Conservation (phyloP, 2,797 vertebrate species). For the Gorsachius magnificus region DNA sequence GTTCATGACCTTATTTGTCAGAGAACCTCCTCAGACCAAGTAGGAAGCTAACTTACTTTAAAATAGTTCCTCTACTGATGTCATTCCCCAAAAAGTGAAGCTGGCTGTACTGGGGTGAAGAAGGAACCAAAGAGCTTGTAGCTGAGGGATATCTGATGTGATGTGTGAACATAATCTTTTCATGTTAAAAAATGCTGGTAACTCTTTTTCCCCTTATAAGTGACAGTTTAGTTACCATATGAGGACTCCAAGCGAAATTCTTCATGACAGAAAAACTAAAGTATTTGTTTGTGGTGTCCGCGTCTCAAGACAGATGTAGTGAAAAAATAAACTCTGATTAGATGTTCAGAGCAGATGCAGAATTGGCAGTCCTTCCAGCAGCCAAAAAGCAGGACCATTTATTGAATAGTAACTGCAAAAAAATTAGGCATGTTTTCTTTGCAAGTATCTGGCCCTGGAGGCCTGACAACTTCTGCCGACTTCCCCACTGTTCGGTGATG, state of each 20-base stretch:
- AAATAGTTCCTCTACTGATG: not conserved
- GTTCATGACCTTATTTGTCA: not conserved
- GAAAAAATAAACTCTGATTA: slow-evolving; percentile 31
- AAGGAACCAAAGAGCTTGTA: not conserved
- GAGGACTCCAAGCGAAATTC: not conserved
- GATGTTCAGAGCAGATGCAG: not conserved
- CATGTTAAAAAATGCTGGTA: not conserved
- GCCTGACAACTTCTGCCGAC: slow-evolving; percentile 30
- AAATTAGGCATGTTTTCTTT: slow-evolving; percentile 41
- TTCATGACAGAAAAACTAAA: not conserved
- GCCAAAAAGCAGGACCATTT: not conserved
- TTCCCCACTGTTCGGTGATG: slow-evolving; percentile 27
- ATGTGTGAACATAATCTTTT: not conserved
- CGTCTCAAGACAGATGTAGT: slow-evolving; percentile 16
- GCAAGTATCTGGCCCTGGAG: slow-evolving; percentile 14
- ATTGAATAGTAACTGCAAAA: slow-evolving; percentile 25
- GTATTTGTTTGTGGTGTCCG: not conserved
- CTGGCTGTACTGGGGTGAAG: not conserved
- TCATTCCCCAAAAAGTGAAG: not conserved
- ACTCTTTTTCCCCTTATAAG: not conserved
- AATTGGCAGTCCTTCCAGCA: slow-evolving; percentile 4
- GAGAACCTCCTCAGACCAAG: not conserved
- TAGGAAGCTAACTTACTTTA: not conserved
- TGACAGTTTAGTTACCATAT: not conserved
- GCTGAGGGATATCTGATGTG: not conserved